Evolutionary conservation across 2,113 vertebrate genomes (phyloP).

Genomic region (Dryoscopus gambensis): DNA sequence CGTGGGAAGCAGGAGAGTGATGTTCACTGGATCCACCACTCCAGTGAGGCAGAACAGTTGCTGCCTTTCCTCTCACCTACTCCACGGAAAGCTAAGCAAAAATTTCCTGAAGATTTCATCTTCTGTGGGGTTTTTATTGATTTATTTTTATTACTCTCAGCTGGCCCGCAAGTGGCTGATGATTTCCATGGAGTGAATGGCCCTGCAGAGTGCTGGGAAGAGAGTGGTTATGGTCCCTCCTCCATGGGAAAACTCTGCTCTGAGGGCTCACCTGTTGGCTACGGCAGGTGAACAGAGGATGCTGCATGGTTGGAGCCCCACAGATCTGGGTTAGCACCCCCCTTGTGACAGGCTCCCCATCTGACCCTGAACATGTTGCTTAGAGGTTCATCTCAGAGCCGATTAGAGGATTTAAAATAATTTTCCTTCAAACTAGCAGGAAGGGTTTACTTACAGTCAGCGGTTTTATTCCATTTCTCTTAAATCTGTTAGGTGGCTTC

Average conservation of each 20-base stretch:
- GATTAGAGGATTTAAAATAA: slow-evolving; percentile 48
- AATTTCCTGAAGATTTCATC: not conserved
- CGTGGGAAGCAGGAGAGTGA: not conserved
- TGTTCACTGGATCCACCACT: not conserved
- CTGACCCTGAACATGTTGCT: not conserved
- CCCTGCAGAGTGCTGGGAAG: not conserved
- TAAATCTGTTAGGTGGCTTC: not conserved
- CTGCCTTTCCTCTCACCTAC: not conserved
- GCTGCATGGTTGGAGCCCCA: not conserved
- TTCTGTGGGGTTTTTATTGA: accelerated
- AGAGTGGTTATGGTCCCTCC: not conserved
- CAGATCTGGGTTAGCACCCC: not conserved
- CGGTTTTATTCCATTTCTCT: not conserved
- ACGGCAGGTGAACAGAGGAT: not conserved
- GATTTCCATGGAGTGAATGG: not conserved
- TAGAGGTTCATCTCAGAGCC: slow-evolving; percentile 28
- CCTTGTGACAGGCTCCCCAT: not conserved
- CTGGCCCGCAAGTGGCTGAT: not conserved
- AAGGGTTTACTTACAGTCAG: not conserved
- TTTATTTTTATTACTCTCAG: not conserved
- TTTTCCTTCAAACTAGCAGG: slow-evolving; percentile 35
- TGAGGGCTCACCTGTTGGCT: not conserved
- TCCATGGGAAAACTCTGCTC: not conserved
- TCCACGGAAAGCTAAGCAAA: not conserved
- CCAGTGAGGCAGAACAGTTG: not conserved